Base-by-base conservation (phyloP, 2,888 invertebrate genomes). In the Sphaeridia pumilis region DNA sequence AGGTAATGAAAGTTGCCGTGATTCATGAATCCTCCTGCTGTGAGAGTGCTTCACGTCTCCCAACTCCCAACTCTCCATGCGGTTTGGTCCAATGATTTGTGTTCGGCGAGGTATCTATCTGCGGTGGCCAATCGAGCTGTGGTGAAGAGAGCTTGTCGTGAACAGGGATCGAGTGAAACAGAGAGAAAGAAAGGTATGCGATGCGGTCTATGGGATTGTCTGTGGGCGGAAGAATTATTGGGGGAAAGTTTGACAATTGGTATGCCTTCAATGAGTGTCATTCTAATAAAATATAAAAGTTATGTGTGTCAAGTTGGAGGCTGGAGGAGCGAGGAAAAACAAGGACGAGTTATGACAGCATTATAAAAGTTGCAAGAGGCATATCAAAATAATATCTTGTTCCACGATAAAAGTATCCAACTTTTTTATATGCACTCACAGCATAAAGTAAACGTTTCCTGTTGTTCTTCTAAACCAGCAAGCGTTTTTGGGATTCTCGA, bases 321-420 rank as follows among this genome's bases (percentile, higher is more conserved):
- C 21, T 25, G 34, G 22, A 25, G 45, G 45, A 31, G 7, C 26
- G 28, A 28, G 12, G n/a, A 24, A 22, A 24, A 14, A 20, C 26
- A 21, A 28, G 12, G 5, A 38, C 38, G 38, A n/a, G n/a, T 31
- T 17, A 14, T 38, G 38, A 38, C 38, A 38, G 38, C 38, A 17
- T 38, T 17, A 38, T 38, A 45, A 46, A 45, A 51, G 51, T 52
- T 52, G 46, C 42, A 44, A 52, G 38, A 52, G 10, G 38, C 38
- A 52, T 36, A 51, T 45, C 52, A 46, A 46, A 46, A 52, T 52
- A 46, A 46, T 46, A 52, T 52, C 46, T 52, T 38, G 46, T 31
- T 46, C 27, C 46, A 52, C 46, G 42, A 52, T 52, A 46, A 52
- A 41, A 52, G 31, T 42, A 52, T 52, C 44, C 7, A 52, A 52